Evolutionary conservation across 2,888 invertebrate genomes (phyloP).

Genomic region (Eupithecia dodoneata): DNA sequence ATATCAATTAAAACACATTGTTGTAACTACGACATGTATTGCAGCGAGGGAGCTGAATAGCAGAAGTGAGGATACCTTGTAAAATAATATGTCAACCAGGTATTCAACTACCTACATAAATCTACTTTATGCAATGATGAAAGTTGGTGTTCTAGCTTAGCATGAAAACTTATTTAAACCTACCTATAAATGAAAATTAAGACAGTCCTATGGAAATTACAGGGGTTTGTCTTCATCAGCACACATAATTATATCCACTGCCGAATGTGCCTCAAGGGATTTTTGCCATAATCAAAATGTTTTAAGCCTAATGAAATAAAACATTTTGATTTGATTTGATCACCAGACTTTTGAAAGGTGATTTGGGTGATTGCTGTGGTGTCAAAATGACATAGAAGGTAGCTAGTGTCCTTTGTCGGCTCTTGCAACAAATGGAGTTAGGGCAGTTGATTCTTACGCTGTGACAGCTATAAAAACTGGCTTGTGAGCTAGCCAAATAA

Average conservation of each 20-base stretch:
- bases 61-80: too few relatives aligned
- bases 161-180: background rate
- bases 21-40: too few relatives aligned
- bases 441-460: background rate
- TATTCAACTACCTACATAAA: too few relatives aligned
- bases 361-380: background rate
- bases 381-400: background rate
- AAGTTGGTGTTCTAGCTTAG: constrained; percentile 81
- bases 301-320: too few relatives aligned
- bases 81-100: too few relatives aligned
- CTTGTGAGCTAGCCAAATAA: background rate
- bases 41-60: too few relatives aligned
- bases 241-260: background rate
- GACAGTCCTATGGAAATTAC: background rate
- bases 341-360: too few relatives aligned
- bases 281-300: background rate
- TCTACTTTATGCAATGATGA: constrained; percentile 60
- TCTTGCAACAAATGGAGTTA: background rate
- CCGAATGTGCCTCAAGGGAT: background rate
- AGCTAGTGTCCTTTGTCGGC: background rate
- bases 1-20: too few relatives aligned
- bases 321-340: too few relatives aligned
- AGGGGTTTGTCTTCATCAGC: background rate
- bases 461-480: background rate
- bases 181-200: too few relatives aligned